phyloP scores from a whole-genome alignment of 1,140 invertebrate species.

The Diorhabda carinulata region DNA sequence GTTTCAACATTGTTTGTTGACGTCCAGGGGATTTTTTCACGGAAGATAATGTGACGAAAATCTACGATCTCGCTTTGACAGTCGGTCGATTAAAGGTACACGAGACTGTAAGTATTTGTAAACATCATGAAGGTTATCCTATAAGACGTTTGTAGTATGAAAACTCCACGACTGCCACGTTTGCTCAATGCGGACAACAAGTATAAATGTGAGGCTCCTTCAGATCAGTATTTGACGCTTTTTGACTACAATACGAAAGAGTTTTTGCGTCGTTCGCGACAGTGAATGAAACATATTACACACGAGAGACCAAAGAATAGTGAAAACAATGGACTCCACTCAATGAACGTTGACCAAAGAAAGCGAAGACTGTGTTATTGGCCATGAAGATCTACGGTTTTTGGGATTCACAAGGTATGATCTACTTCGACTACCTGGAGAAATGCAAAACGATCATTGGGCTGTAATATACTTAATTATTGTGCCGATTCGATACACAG shows the following conservation, averaged over 20 bases:
- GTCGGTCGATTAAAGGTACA: neutral
- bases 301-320: neutral
- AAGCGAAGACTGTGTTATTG: too few species aligned
- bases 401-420: neutral
- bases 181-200: neutral
- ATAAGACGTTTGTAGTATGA: neutral
- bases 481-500: too few species aligned
- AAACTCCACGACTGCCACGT: neutral
- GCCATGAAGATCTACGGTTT: neutral
- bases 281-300: neutral
- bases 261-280: neutral
- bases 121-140: neutral
- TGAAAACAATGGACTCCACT: too few species aligned
- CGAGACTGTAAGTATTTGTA: neutral
- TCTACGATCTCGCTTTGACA: neutral
- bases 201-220: neutral
- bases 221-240: neutral
- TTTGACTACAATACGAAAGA: neutral
- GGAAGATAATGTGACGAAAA: too few species aligned
- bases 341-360: too few species aligned
- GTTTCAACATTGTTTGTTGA: neutral
- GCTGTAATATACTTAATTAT: too few species aligned
- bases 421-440: neutral
- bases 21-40: neutral
- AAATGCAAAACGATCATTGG: neutral